Conservation (phyloP, 2,113 vertebrate genomes). For the Turnix velox region DNA sequence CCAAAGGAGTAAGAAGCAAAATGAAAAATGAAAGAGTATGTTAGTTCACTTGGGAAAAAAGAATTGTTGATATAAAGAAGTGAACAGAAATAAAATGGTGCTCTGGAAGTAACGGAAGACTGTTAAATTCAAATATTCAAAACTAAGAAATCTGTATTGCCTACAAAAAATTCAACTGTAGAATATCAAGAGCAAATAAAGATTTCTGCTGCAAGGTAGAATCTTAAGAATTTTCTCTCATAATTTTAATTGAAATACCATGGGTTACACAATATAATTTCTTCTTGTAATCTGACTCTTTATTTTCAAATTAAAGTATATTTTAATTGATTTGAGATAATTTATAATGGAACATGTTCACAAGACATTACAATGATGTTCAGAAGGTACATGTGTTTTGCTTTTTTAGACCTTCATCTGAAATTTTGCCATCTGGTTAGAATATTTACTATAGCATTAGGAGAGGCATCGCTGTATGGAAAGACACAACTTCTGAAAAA, state of each 20-base stretch:
- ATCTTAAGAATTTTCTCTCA: neutral
- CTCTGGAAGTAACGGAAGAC: neutral
- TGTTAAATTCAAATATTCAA: neutral
- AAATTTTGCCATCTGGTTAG: neutral
- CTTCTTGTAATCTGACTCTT: neutral
- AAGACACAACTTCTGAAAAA: neutral
- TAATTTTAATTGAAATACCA: neutral
- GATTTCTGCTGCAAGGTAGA: neutral
- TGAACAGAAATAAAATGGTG: neutral
- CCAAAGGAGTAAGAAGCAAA: neutral
- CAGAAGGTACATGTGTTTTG: neutral
- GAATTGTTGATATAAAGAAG: neutral
- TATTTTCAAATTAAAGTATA: neutral
- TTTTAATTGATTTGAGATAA: neutral
- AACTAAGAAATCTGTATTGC: neutral
- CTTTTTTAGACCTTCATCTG: fast-evolving
- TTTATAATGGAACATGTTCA: neutral
- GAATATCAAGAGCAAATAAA: neutral
- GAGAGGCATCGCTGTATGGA: neutral
- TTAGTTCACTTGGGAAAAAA: neutral
- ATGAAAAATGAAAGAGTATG: neutral
- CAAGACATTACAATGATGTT: no score
- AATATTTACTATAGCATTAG: neutral
- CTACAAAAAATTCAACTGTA: neutral
- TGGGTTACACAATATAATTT: neutral